These are phyloP conservation scores for Margarornis squamiger DNA, from an alignment of 2,797 vertebrate species.

Conservation along the genomic window DNA sequence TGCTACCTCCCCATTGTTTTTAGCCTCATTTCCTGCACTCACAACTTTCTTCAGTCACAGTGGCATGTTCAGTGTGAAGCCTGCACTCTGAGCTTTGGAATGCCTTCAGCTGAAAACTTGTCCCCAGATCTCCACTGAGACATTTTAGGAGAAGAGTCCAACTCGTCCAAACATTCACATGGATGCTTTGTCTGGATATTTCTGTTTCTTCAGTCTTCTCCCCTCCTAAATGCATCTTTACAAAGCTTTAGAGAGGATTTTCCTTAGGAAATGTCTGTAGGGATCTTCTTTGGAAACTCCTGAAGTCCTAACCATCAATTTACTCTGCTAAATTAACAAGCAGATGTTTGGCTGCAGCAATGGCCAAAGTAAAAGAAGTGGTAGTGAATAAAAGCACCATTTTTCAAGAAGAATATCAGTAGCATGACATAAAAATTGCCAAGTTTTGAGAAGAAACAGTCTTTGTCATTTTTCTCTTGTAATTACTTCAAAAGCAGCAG, in stretches of 20 bases:
- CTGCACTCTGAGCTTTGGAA: background rate
- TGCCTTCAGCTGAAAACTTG: background rate
- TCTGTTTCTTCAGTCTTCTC: background rate
- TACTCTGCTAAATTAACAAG: background rate
- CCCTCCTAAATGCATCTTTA: background rate
- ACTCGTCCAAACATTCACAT: background rate
- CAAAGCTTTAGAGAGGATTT: background rate
- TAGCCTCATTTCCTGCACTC: background rate
- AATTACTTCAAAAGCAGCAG: slow-evolving; percentile 44
- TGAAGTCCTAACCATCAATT: background rate
- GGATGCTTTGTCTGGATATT: background rate
- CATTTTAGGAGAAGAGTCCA: background rate
- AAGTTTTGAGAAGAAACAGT: slow-evolving; percentile 65
- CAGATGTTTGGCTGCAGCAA: slow-evolving; percentile 35
- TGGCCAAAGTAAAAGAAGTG: slow-evolving; percentile 4
- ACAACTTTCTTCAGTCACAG: background rate
- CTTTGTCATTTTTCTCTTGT: slow-evolving; percentile 52
- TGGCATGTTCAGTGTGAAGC: background rate
- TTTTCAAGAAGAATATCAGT: slow-evolving; percentile 28
- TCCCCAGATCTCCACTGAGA: background rate
- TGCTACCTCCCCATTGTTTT: background rate
- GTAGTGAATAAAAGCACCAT: background rate
- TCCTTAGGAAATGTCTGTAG: background rate
- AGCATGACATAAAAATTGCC: slow-evolving; percentile 34
- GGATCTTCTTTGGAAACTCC: background rate